These are phyloP conservation scores for Stichopus horrens DNA, from an alignment of 53 echinoderm and acorn worm genomes.

Conservation along the genomic window DNA sequence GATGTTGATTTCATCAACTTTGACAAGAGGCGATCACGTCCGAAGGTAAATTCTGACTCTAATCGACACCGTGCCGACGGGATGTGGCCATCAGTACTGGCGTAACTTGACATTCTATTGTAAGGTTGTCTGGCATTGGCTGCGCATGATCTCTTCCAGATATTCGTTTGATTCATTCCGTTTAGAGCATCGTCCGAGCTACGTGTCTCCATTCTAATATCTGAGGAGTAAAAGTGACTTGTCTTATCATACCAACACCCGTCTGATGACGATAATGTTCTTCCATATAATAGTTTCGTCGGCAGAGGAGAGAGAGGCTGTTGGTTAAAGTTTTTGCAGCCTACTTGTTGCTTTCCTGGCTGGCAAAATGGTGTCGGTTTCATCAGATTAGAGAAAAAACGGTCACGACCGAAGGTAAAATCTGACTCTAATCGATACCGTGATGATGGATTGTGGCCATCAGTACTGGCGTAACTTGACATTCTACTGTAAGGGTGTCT, in stretches of 20 bases:
- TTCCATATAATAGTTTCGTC: not conserved
- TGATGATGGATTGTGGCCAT: too few relatives aligned
- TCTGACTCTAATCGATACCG: too few relatives aligned
- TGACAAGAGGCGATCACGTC: slow-evolving; percentile 21
- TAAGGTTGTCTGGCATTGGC: not conserved
- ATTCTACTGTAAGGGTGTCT: not conserved
- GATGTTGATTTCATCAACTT: slow-evolving; percentile 6
- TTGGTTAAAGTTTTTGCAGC: too few relatives aligned
- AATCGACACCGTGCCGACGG: not conserved
- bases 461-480: too few relatives aligned
- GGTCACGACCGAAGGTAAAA: too few relatives aligned
- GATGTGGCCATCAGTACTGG: not conserved
- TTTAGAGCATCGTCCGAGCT: not conserved
- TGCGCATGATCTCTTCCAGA: not conserved
- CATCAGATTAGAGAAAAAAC: too few relatives aligned
- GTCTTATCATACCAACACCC: not conserved
- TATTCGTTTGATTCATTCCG: not conserved
- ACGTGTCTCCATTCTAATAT: not conserved
- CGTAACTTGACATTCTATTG: not conserved
- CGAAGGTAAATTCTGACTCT: slow-evolving; percentile 6
- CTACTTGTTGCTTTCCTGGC: too few relatives aligned
- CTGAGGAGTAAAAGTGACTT: not conserved
- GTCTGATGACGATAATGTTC: slow-evolving; percentile 2
- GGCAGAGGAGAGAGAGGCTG: not conserved
- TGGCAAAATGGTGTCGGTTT: too few relatives aligned